Conservation (phyloP, 2,888 invertebrate genomes). For the Folsomia candida region DNA sequence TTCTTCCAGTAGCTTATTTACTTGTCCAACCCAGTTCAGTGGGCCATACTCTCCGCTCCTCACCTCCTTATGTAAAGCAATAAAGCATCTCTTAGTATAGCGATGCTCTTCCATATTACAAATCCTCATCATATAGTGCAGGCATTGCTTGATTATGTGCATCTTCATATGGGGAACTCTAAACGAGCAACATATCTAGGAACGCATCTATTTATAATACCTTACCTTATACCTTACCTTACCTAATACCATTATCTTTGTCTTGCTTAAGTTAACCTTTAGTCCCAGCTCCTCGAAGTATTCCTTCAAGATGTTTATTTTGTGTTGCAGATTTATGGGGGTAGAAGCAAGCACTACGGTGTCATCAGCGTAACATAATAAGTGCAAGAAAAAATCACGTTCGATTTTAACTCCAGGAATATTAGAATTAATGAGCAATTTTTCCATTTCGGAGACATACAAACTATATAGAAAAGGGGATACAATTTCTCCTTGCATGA, state of each 20-base stretch:
- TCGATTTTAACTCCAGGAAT: conserved; percentile 5
- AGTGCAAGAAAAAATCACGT: conserved; percentile 9
- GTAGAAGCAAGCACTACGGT: conserved; percentile 20
- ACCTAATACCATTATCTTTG: conserved; percentile 34
- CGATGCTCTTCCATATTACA: too few relatives aligned
- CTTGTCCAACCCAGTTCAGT: too few relatives aligned
- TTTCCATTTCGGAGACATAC: conserved; percentile 26
- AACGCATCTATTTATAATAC: too few relatives aligned
- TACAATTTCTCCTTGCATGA: conserved; percentile 26
- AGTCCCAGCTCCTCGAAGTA: conserved; percentile 17
- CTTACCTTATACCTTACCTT: too few relatives aligned
- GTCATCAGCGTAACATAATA: conserved; percentile 36
- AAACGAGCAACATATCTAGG: too few relatives aligned
- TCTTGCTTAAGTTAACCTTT: conserved; percentile 26
- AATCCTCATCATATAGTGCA: too few relatives aligned
- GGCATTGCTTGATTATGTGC: too few relatives aligned
- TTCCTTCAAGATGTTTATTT: conserved; percentile 13
- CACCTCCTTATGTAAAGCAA: too few relatives aligned
- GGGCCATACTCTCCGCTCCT: too few relatives aligned
- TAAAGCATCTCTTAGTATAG: too few relatives aligned
- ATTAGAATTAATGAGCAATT: neutral
- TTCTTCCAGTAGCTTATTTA: too few relatives aligned
- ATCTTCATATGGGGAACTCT: too few relatives aligned
- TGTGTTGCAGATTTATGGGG: conserved; percentile 21
- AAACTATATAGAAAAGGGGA: conserved; percentile 31